phyloP scores from a whole-genome alignment of 2,113 vertebrate genomes.

The Saccopteryx leptura region DNA sequence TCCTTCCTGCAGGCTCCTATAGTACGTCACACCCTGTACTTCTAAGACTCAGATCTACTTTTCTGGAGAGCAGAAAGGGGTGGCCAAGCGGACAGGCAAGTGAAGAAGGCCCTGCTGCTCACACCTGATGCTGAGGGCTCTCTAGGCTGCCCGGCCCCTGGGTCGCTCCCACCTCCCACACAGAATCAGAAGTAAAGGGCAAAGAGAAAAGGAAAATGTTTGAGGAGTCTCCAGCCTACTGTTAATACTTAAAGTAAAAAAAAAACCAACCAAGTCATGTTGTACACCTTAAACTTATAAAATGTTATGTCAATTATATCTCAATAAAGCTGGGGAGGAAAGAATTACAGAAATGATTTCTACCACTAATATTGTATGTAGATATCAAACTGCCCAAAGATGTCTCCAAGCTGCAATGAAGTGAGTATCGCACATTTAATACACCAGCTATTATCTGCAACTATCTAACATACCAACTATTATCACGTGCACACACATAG shows the following conservation, averaged over 20 bases:
- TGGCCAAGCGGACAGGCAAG: background rate
- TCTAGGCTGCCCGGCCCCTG: background rate
- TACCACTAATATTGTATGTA: fast-evolving
- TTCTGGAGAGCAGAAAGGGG: background rate
- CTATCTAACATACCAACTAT: background rate
- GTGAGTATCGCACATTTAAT: background rate
- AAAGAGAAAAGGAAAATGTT: background rate
- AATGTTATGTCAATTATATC: background rate
- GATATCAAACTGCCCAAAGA: background rate
- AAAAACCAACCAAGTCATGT: background rate
- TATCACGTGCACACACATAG: background rate
- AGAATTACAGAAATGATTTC: background rate
- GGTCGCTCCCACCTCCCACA: background rate
- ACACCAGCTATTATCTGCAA: background rate
- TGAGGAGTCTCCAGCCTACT: background rate
- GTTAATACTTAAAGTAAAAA: background rate
- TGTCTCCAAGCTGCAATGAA: background rate
- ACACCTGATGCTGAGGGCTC: background rate
- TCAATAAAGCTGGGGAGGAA: background rate
- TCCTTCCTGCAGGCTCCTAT: background rate
- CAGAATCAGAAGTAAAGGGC: background rate
- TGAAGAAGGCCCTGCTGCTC: background rate
- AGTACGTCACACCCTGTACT: background rate
- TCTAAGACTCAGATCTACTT: background rate
- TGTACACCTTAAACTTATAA: background rate